Conservation (phyloP, 1,140 invertebrate genomes). For the Triops longicaudatus region DNA sequence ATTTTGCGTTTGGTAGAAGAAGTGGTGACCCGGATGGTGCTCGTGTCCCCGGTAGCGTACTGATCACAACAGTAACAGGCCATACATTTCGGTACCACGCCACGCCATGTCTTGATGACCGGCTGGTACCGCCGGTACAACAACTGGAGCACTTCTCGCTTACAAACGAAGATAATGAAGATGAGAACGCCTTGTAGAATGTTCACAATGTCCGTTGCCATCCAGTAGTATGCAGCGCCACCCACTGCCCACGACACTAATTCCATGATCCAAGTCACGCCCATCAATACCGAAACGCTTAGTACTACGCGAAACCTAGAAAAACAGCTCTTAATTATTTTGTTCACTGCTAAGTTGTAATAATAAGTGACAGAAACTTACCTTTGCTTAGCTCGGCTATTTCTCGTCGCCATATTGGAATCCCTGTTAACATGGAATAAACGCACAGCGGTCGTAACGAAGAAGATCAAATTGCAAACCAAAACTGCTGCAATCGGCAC, state of each 20-base stretch:
- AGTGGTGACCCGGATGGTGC: neutral
- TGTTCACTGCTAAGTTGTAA: no score
- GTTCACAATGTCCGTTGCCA: constrained; percentile 61
- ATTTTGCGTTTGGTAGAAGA: neutral
- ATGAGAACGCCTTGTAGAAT: constrained; percentile 79
- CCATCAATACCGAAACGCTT: constrained; percentile 63
- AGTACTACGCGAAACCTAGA: constrained; percentile 53
- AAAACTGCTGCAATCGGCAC: constrained; percentile 59
- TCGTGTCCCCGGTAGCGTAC: neutral
- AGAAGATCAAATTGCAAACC: constrained; percentile 58
- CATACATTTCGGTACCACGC: neutral
- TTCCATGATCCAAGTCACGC: constrained; percentile 63
- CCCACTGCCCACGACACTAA: constrained; percentile 34
- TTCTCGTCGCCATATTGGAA: constrained; percentile 50
- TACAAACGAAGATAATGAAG: constrained; percentile 77
- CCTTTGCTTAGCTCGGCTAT: constrained; percentile 52
- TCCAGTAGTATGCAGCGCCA: constrained; percentile 50
- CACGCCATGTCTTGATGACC: neutral
- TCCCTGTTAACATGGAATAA: constrained; percentile 53
- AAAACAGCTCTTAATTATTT: no score
- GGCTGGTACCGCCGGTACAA: neutral
- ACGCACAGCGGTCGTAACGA: constrained; percentile 58
- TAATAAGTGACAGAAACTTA: no score
- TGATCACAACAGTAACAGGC: neutral
- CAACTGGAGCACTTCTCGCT: constrained; percentile 42